Evolutionary conservation across 2,888 invertebrate genomes (phyloP).

Genomic region (Drosophila hamatofila): DNA sequence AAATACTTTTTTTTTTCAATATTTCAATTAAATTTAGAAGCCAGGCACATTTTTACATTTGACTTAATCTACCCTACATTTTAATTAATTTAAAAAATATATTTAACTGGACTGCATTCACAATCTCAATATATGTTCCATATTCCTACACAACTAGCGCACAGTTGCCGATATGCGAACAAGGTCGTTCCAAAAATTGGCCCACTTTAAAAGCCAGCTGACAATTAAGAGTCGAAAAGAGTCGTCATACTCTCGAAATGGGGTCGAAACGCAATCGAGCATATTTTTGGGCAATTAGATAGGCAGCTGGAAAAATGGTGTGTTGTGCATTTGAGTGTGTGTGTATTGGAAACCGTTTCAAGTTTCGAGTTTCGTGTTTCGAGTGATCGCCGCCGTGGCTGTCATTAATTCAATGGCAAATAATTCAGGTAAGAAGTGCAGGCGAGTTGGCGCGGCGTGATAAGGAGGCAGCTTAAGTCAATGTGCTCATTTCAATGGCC

Average conservation of each 20-base stretch:
- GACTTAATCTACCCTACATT: neutral
- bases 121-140: neutral
- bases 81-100: neutral
- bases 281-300: conserved; percentile 32
- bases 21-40: too few relatives aligned
- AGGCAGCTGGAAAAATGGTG: conserved; percentile 16
- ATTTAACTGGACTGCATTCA: neutral
- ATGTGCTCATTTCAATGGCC: conserved; percentile 74
- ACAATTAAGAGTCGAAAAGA: neutral
- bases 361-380: neutral
- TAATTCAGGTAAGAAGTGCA: conserved; percentile 61
- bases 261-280: conserved; percentile 32
- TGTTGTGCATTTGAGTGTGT: neutral
- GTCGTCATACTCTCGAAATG: conserved; percentile 22
- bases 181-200: conserved; percentile 6
- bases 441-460: conserved; percentile 51
- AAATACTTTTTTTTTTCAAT: too few relatives aligned
- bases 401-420: conserved; percentile 52
- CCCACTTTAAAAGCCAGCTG: neutral
- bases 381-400: conserved; percentile 15
- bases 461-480: conserved; percentile 70
- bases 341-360: conserved; percentile 20
- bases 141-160: neutral
- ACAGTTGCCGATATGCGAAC: neutral
- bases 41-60: too few relatives aligned